Evolutionary conservation across 2,888 invertebrate species (phyloP).

Genomic region (Panzeria rudis): DNA sequence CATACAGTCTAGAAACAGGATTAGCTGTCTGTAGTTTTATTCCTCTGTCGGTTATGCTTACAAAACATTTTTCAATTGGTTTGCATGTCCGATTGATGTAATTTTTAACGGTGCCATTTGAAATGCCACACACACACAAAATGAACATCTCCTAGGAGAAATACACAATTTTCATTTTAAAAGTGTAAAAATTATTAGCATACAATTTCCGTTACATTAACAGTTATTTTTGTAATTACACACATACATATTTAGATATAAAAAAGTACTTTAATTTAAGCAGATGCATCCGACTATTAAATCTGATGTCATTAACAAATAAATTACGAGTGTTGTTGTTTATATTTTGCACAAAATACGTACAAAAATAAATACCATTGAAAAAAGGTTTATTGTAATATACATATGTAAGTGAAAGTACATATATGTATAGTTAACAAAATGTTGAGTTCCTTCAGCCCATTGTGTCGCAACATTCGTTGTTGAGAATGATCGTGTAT

Average conservation of each 20-base stretch:
- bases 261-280: not conserved
- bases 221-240: slow-evolving; percentile 11
- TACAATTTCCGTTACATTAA: slow-evolving; percentile 23
- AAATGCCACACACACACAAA: slow-evolving; percentile 13
- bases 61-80: not conserved
- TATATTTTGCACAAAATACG: too few relatives aligned
- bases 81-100: not conserved
- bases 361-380: too few relatives aligned
- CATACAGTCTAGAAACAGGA: too few relatives aligned
- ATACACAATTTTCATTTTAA: slow-evolving; percentile 16
- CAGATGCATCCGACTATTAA: not conserved
- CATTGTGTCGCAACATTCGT: too few relatives aligned
- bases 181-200: slow-evolving; percentile 15
- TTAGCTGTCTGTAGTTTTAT: not conserved
- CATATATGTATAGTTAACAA: too few relatives aligned
- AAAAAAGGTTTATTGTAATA: too few relatives aligned
- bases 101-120: slow-evolving; percentile 13
- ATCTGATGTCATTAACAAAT: not conserved
- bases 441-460: too few relatives aligned
- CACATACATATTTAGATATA: not conserved
- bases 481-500: too few relatives aligned
- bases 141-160: not conserved
- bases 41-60: slow-evolving; percentile 19
- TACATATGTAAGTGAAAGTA: too few relatives aligned
- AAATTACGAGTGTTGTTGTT: not conserved